phyloP scores from a whole-genome alignment of 2,797 vertebrate genomes.

The Strix occidentalis region DNA sequence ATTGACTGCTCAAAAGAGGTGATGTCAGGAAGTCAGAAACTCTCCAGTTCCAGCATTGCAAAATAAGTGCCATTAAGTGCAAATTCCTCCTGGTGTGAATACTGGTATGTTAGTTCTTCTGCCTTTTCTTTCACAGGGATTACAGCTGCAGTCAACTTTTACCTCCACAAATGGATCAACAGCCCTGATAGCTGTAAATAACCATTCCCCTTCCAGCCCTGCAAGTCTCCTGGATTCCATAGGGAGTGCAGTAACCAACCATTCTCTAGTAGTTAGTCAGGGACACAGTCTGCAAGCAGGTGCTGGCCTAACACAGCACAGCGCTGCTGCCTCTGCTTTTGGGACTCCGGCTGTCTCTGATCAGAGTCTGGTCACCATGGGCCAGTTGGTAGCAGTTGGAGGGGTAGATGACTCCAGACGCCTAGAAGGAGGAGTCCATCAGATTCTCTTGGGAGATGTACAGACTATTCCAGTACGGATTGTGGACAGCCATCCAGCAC shows the following conservation, averaged over 20 bases:
- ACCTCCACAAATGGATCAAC: constrained; percentile 70
- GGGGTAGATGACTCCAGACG: constrained; percentile 54
- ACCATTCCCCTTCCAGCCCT: constrained; percentile 54
- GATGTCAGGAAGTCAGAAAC: neutral
- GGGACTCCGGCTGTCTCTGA: constrained; percentile 42
- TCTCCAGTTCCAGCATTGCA: neutral
- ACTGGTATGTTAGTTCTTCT: neutral
- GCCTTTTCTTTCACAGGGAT: constrained; percentile 71
- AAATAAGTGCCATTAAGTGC: neutral
- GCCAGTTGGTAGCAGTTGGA: constrained; percentile 71
- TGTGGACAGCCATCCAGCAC: constrained; percentile 64
- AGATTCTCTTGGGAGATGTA: constrained; percentile 75
- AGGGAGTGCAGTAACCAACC: constrained; percentile 48
- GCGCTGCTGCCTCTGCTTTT: constrained; percentile 14
- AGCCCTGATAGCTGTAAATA: constrained; percentile 67
- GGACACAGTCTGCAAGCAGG: constrained; percentile 63
- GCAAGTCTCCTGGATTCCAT: constrained; percentile 62
- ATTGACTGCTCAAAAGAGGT: neutral
- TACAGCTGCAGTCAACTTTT: constrained; percentile 77
- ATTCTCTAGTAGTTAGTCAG: constrained; percentile 66
- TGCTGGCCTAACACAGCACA: constrained; percentile 44
- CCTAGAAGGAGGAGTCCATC: constrained; percentile 66
- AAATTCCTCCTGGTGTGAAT: neutral
- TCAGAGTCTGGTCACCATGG: constrained; percentile 62
- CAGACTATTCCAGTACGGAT: constrained; percentile 75